Conservation (phyloP, 2,888 invertebrate genomes). For the Nomada hirtipes region DNA sequence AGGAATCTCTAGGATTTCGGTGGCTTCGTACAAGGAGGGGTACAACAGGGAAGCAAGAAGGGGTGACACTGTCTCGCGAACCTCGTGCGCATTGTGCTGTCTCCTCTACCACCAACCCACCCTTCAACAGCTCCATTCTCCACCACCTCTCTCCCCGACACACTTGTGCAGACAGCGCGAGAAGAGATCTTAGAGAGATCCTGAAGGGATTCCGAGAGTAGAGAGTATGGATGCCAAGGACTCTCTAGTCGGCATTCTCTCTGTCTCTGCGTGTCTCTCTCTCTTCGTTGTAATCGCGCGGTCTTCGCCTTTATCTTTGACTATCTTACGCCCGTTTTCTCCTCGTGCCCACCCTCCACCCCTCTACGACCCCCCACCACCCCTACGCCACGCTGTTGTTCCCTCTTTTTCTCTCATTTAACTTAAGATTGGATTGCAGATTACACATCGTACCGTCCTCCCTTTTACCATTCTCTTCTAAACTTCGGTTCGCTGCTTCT, state of each 20-base stretch:
- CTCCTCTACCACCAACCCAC: conserved; percentile 47
- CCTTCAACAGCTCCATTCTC: not conserved
- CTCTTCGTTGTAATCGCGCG: conserved; percentile 53
- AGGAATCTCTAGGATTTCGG: conserved; percentile 69
- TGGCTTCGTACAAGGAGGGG: conserved; percentile 48
- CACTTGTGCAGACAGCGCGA: conserved; percentile 69
- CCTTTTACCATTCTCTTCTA: conserved; percentile 64
- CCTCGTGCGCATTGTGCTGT: conserved; percentile 71
- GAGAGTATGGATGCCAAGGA: conserved; percentile 67
- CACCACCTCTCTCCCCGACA: conserved; percentile 19
- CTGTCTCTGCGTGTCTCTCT: conserved; percentile 49
- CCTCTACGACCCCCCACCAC: conserved; percentile 4
- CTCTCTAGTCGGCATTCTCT: conserved; percentile 60
- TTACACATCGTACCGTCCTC: conserved; percentile 71
- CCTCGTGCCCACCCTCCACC: conserved; percentile 11
- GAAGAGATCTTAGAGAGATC: conserved; percentile 72
- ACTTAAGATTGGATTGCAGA: conserved; percentile 78
- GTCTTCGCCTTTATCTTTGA: conserved; percentile 51
- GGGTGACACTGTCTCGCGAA: conserved; percentile 74
- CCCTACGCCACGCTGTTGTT: conserved; percentile 1
- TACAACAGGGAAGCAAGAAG: conserved; percentile 49
- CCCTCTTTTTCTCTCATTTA: conserved; percentile 70
- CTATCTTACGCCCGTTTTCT: conserved; percentile 36
- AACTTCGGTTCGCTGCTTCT: conserved; percentile 59
- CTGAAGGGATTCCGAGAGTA: conserved; percentile 69